A percentile compares a stretch with the other conserved stretches of the same genome.
phyloP scores from a whole-genome alignment of 2,888 invertebrate species.

The Serrognathus titanus region DNA sequence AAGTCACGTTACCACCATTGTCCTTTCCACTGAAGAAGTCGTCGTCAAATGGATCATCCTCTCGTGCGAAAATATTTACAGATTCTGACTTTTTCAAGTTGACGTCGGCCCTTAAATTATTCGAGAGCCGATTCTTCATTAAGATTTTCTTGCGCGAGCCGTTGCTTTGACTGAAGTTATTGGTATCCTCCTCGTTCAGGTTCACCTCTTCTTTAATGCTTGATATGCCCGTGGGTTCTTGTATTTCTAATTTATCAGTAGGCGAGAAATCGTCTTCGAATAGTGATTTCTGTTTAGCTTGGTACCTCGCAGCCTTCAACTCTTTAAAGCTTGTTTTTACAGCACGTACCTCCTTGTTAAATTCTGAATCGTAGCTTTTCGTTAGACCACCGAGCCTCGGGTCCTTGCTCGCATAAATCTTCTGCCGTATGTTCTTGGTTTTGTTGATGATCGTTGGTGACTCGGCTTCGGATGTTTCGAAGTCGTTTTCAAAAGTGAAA shows the following conservation, averaged over 20 bases:
- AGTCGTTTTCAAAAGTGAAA: slow-evolving; percentile 42
- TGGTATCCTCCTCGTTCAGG: slow-evolving; percentile 29
- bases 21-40: slow-evolving; percentile 67
- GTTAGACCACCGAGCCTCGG: neutral
- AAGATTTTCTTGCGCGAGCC: slow-evolving; percentile 37
- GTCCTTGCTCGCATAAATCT: slow-evolving; percentile 22
- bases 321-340: neutral
- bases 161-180: slow-evolving; percentile 23
- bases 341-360: no score
- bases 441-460: slow-evolving; percentile 29
- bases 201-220: slow-evolving; percentile 45
- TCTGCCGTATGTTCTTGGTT: slow-evolving; percentile 23
- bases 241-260: slow-evolving; percentile 37
- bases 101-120: slow-evolving; percentile 47
- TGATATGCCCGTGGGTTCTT: slow-evolving; percentile 31
- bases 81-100: slow-evolving; percentile 85
- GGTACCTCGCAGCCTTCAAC: slow-evolving; percentile 4
- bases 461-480: slow-evolving; percentile 41
- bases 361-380: neutral
- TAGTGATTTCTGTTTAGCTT: slow-evolving; percentile 37
- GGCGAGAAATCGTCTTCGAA: slow-evolving; percentile 61
- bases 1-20: slow-evolving; percentile 8
- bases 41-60: slow-evolving; percentile 84
- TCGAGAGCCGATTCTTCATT: slow-evolving; percentile 33
- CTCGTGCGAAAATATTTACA: slow-evolving; percentile 83